Evolutionary conservation across 2,113 vertebrate genomes (phyloP).

Genomic region (Protobothrops mucrosquamatus): DNA sequence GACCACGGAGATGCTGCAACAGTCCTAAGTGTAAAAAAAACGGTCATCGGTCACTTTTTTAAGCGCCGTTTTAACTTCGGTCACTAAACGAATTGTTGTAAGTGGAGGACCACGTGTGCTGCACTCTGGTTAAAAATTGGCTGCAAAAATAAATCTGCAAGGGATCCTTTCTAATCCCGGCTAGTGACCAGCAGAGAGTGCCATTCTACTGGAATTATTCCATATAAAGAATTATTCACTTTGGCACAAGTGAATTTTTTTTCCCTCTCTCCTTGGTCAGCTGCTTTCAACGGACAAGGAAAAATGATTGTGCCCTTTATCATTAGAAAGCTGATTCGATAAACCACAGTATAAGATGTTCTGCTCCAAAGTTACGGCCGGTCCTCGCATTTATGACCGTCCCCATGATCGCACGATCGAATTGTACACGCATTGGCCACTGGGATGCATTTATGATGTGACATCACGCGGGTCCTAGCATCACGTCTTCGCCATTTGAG

Average conservation of each 20-base stretch:
- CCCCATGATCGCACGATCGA: no score
- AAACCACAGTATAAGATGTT: neutral
- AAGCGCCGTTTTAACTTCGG: neutral
- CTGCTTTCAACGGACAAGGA: slow-evolving; percentile 1
- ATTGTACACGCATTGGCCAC: no score
- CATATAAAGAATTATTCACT: accelerated
- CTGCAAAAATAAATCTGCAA: neutral
- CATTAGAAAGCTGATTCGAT: neutral
- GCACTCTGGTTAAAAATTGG: accelerated
- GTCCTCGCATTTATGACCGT: no score
- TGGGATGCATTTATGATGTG: no score
- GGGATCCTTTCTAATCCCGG: accelerated
- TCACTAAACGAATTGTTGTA: no score
- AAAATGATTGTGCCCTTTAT: neutral
- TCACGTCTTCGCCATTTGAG: no score
- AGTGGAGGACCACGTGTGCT: no score
- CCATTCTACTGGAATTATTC: accelerated
- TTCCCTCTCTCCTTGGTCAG: neutral
- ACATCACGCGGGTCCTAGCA: no score
- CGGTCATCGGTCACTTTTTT: neutral
- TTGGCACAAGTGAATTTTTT: neutral
- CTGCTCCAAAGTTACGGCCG: neutral
- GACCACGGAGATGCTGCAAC: no score
- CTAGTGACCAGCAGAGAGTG: slow-evolving; percentile 45
- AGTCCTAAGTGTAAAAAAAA: neutral